These are phyloP conservation scores for Hafferia zeledoni DNA, from an alignment of 2,797 vertebrate species.

Conservation along the genomic window DNA sequence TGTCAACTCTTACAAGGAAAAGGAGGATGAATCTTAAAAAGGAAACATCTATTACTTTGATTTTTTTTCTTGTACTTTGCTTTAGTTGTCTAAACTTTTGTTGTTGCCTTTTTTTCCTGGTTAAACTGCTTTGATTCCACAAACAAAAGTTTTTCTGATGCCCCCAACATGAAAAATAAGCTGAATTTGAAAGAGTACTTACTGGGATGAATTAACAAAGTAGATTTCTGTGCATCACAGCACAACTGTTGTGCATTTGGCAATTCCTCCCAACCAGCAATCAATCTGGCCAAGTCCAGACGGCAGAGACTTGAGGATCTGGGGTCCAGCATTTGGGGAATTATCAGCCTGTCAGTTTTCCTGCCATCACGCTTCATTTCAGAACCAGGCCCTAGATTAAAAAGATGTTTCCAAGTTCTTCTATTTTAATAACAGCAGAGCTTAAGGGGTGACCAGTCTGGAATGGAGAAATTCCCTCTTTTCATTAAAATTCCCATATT, in stretches of 20 bases:
- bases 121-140: background rate
- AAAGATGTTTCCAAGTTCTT: background rate
- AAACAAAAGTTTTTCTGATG: background rate
- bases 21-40: background rate
- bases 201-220: background rate
- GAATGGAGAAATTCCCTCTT: background rate
- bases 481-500: background rate
- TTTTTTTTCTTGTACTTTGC: background rate
- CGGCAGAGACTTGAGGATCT: background rate
- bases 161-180: background rate
- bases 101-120: background rate
- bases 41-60: background rate
- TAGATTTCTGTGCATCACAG: background rate
- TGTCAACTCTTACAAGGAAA: background rate
- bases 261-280: background rate
- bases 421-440: background rate
- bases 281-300: background rate
- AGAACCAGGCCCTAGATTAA: background rate
- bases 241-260: background rate
- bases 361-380: background rate
- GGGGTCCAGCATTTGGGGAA: background rate
- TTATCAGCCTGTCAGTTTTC: background rate
- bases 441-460: background rate
- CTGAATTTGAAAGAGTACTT: background rate
- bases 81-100: background rate